Conservation (phyloP, 1,140 invertebrate genomes). For the Trichoplusia ni region DNA sequence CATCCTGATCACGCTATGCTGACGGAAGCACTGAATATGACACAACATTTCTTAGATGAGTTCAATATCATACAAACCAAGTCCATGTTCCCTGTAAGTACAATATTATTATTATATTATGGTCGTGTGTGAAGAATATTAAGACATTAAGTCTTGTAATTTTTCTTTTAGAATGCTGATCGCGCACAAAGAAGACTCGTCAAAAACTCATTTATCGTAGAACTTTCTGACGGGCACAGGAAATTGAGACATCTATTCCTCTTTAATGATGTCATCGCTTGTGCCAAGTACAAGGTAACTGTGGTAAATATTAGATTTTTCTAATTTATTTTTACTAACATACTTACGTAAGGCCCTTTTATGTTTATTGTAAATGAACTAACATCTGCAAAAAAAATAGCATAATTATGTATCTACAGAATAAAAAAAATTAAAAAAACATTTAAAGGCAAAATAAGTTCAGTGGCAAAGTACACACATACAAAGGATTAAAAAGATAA, state of each 20-base stretch:
- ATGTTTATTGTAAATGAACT: too few species aligned
- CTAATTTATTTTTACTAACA: too few species aligned
- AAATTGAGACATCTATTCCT: slow-evolving; percentile 96
- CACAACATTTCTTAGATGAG: slow-evolving; percentile 94
- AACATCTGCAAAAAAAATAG: too few species aligned
- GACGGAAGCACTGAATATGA: slow-evolving; percentile 92
- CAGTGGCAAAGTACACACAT: too few species aligned
- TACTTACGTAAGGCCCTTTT: too few species aligned
- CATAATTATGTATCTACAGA: too few species aligned
- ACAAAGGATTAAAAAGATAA: too few species aligned
- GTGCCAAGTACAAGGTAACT: slow-evolving; percentile 94
- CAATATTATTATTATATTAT: neutral
- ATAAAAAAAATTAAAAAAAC: too few species aligned
- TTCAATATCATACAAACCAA: slow-evolving; percentile 94
- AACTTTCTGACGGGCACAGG: slow-evolving; percentile 92
- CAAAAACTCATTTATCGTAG: slow-evolving; percentile 97
- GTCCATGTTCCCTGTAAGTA: slow-evolving; percentile 90
- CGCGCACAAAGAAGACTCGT: slow-evolving; percentile 92
- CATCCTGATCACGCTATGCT: slow-evolving; percentile 93
- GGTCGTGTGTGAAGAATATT: neutral
- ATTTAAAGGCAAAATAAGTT: too few species aligned
- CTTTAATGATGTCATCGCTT: slow-evolving; percentile 97
- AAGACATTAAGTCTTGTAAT: neutral
- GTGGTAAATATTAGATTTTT: too few species aligned
- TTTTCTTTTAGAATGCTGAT: slow-evolving; percentile 84